Conservation (phyloP, 1,140 invertebrate species). For the Halesus radiatus region DNA sequence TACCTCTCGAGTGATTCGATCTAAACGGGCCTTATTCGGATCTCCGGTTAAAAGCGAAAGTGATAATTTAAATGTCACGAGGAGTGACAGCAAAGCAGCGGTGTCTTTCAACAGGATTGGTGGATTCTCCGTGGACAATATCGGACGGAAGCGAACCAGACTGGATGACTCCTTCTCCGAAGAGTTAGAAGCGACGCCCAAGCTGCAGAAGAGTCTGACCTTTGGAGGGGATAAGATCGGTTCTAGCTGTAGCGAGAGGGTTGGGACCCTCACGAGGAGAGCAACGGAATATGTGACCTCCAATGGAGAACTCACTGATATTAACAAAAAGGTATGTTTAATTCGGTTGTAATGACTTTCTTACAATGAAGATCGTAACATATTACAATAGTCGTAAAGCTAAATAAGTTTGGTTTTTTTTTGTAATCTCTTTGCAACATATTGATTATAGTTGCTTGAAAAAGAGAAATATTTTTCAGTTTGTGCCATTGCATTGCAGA, state of each 20-base stretch:
- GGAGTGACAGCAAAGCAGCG: conserved; percentile 45
- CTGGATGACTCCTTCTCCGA: conserved; percentile 66
- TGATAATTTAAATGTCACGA: conserved; percentile 44
- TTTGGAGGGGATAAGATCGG: conserved; percentile 68
- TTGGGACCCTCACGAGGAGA: conserved; percentile 59
- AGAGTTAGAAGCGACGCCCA: conserved; percentile 69
- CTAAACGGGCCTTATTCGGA: conserved; percentile 74
- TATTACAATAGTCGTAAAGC: too few species aligned
- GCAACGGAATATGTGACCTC: conserved; percentile 62
- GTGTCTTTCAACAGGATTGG: not conserved
- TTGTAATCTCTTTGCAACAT: too few species aligned
- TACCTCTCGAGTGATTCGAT: conserved; percentile 65
- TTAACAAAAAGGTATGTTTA: conserved; percentile 73
- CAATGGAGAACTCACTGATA: conserved; percentile 71
- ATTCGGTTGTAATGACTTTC: not conserved
- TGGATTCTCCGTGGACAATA: conserved; percentile 14
- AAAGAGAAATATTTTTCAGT: too few species aligned
- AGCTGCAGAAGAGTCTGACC: conserved; percentile 72
- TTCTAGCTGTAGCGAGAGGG: not conserved
- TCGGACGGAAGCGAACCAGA: conserved; percentile 47
- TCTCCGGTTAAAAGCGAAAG: conserved; percentile 61
- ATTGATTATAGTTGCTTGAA: too few species aligned
- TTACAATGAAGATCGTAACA: conserved; percentile 6
- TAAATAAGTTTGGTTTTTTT: too few species aligned
- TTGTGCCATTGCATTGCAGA: too few species aligned